phyloP scores from a whole-genome alignment of 2,888 invertebrate genomes.

The Brachynemurus nebulosus region DNA sequence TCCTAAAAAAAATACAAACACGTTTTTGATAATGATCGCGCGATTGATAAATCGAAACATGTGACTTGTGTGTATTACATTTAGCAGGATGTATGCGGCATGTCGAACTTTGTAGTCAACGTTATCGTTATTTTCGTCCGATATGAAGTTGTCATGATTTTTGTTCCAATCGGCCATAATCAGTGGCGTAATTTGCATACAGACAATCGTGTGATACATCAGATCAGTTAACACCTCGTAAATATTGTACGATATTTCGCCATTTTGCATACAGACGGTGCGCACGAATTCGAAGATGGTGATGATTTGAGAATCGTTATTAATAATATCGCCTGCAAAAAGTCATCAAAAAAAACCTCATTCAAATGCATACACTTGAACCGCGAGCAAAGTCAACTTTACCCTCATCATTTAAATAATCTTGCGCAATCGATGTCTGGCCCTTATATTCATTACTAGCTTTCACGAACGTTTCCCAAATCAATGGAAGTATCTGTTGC shows the following conservation, averaged over 20 bases:
- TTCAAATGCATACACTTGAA: neutral
- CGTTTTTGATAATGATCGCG: neutral
- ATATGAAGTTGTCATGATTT: conserved; percentile 3
- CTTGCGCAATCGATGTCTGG: neutral
- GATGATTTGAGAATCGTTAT: neutral
- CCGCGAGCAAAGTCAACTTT: too few species aligned
- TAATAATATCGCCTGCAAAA: neutral
- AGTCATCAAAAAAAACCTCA: neutral
- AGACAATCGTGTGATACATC: conserved; percentile 2
- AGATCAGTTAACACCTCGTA: conserved; percentile 3
- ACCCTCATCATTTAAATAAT: conserved; percentile 2
- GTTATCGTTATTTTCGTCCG: conserved; percentile 6
- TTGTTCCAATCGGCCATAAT: conserved; percentile 3
- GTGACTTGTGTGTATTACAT: too few species aligned
- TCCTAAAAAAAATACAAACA: conserved; percentile 1
- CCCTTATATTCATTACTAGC: conserved; percentile 3
- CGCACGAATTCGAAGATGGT: conserved; percentile 3
- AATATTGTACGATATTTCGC: neutral
- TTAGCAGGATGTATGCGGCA: neutral
- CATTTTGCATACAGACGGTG: neutral
- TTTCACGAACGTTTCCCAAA: conserved; percentile 5
- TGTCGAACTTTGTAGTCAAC: conserved; percentile 4
- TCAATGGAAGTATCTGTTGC: conserved; percentile 2
- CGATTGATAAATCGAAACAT: too few species aligned
- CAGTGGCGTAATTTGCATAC: conserved; percentile 6